Conservation (phyloP, 2,113 vertebrate species). For the Neoarius graeffei region DNA sequence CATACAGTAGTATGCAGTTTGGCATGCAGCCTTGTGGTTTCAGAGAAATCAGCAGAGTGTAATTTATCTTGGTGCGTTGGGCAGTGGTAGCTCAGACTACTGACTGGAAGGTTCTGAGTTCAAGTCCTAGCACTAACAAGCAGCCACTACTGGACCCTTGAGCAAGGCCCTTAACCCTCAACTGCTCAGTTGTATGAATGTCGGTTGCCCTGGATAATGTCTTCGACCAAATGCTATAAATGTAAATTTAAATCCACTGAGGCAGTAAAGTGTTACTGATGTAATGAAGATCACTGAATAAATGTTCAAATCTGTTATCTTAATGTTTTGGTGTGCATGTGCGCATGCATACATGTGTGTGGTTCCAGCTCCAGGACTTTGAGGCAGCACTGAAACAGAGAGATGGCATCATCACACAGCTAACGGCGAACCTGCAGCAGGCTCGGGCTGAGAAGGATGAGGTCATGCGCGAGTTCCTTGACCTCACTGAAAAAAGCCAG, state of each 20-base stretch:
- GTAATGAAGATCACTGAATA: not conserved
- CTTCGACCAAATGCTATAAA: not conserved
- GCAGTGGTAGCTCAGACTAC: too few species aligned
- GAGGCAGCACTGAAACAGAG: slow-evolving; percentile 94
- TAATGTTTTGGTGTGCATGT: not conserved
- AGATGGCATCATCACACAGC: slow-evolving; percentile 95
- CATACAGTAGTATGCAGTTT: too few species aligned
- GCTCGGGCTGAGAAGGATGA: slow-evolving; percentile 92
- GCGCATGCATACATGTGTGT: not conserved
- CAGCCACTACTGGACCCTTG: not conserved
- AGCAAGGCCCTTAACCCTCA: not conserved
- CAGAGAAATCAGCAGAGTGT: too few species aligned
- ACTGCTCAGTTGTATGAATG: not conserved
- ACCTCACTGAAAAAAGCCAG: slow-evolving; percentile 93
- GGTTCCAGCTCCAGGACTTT: slow-evolving; percentile 89
- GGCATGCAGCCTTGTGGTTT: too few species aligned
- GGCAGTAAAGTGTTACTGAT: not conserved
- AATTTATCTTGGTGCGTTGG: too few species aligned
- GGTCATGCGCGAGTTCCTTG: slow-evolving; percentile 91
- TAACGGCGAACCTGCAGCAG: slow-evolving; percentile 93
- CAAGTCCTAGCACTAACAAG: not conserved
- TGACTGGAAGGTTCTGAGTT: not conserved
- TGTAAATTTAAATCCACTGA: not conserved
- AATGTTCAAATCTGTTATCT: too few species aligned
- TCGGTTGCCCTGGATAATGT: not conserved